Evolutionary conservation across 2,113 vertebrate genomes (phyloP), one percentile per base, ranked within the genome.

Genomic region (Dryoscopus gambensis): DNA sequence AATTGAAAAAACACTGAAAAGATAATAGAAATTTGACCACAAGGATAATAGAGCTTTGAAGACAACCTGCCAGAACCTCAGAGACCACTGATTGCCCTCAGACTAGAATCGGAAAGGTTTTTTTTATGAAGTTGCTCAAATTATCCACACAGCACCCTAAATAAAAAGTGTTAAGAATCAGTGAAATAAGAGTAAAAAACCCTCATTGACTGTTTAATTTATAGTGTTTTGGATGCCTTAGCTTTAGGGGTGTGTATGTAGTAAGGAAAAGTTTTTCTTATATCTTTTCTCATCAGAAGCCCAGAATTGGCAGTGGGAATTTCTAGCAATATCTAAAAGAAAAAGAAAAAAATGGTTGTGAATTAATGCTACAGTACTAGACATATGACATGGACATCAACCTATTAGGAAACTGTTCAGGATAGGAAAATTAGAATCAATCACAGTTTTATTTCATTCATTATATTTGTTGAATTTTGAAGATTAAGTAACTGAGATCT

Each of bases 1-100:
- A 81, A 89, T 75, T 92, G 83, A 95, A 92, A 92, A 95, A 95
- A 69, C 47, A 69, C 16, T 19, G n/a, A 55, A 78, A 90, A 80
- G 59, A 95, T 74, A 80, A 84, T 50, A 81, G 35, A 88, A 89
- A 16, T 69, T 74, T 63, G 64, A 49, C 85, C 44, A 93, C 49
- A 94, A 87, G 21, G 37, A 42, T 87, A 92, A 73, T 7, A 53
- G n/a, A 53, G 80, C 50, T 76, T 90, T 73, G 75, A 92, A 93
- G 68, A 53, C 76, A 79, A 95, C 73, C 80, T 95, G 68, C 20
- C 4, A 4, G 53, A 86, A 74, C 63, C 71, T 90, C 79, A 55
- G 35, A 93, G 86, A 74, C 46, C 75, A 60, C 59, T 19, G n/a
- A 31, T 13, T 80, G 23, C 57, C 33, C 63, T 57, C 12, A 1